phyloP scores from a whole-genome alignment of 2,797 vertebrate genomes.

The Dendrocincla fuliginosa region DNA sequence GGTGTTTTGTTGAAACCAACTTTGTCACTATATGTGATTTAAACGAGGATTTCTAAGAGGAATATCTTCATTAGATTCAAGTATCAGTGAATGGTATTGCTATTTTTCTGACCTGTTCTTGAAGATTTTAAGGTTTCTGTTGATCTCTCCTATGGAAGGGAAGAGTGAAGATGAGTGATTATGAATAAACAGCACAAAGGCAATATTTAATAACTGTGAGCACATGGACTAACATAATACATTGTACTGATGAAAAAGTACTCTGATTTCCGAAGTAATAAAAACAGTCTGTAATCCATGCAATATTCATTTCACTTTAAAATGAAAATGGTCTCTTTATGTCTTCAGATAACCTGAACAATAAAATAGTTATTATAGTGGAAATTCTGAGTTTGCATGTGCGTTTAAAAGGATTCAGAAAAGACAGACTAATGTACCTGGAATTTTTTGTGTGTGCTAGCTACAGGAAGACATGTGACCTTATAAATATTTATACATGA shows the following conservation, averaged over 20 bases:
- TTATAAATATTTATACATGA: constrained; percentile 60
- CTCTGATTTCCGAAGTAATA: not conserved
- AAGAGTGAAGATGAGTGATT: not conserved
- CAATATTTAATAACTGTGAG: not conserved
- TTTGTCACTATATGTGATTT: not conserved
- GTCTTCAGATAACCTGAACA: not conserved
- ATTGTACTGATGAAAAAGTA: not conserved
- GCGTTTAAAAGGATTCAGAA: not conserved
- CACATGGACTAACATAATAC: not conserved
- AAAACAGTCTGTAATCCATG: not conserved
- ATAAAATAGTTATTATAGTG: not conserved
- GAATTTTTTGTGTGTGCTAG: not conserved
- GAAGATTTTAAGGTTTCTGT: not conserved
- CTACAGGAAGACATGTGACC: not conserved
- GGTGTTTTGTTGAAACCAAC: not conserved
- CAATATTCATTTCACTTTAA: not conserved
- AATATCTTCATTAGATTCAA: not conserved
- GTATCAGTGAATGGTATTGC: not conserved
- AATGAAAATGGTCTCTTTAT: not conserved
- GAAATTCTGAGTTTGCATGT: not conserved
- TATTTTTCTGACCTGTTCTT: not conserved
- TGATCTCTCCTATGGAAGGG: not conserved
- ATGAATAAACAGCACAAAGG: not conserved
- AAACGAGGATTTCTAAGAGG: not conserved
- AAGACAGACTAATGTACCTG: constrained; percentile 10